These are phyloP conservation scores for Thereva nobilitata DNA, from an alignment of 2,888 invertebrate species.

Conservation along the genomic window DNA sequence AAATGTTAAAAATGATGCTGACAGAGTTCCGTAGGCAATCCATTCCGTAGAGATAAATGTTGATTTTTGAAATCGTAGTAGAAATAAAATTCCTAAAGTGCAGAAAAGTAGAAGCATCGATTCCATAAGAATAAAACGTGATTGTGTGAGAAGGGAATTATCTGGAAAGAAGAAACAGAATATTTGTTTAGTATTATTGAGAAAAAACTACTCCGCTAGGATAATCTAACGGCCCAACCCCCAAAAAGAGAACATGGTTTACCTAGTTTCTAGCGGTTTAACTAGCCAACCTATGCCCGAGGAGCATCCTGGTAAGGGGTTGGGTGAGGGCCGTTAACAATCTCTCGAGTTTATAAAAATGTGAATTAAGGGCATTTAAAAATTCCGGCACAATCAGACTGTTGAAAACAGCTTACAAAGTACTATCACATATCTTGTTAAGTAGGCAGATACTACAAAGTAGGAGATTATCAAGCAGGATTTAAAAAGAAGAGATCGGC, in stretches of 20 bases:
- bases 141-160: conserved; percentile 89
- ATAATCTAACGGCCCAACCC: no score
- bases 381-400: no score
- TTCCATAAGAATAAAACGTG: conserved; percentile 91
- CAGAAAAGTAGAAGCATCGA: conserved; percentile 87
- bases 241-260: not conserved
- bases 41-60: conserved; percentile 50
- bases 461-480: no score
- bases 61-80: conserved; percentile 54
- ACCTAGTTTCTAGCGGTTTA: not conserved
- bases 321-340: no score
- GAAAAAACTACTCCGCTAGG: no score
- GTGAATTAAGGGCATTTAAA: no score
- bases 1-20: conserved; percentile 52
- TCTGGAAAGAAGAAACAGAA: conserved; percentile 61
- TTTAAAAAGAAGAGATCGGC: no score
- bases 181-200: not conserved
- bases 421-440: no score
- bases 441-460: no score
- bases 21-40: conserved; percentile 51
- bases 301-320: no score
- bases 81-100: conserved; percentile 71
- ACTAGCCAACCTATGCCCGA: not conserved
- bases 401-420: no score
- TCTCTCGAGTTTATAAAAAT: no score